Evolutionary conservation across 2,113 vertebrate genomes (phyloP), one percentile per base, ranked within the genome.

Genomic region (Hipposideros armiger): DNA sequence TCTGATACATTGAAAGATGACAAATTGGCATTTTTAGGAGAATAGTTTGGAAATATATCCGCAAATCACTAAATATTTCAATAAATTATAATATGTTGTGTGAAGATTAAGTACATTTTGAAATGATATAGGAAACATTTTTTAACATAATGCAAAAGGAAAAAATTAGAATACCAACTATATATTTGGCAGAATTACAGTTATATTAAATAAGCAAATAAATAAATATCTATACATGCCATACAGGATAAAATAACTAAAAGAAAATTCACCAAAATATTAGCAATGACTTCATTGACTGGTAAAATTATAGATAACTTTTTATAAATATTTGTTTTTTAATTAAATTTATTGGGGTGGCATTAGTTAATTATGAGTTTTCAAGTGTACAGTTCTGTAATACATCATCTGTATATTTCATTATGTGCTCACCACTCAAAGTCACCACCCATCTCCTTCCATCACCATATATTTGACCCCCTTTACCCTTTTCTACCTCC

Each of bases 261-360:
- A 85, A 40, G n/a, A 7, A 97, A 86, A 90, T 76, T 66, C 30
- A 66, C 3, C 14, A 81, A 91, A 85, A 54, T 54, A 93, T n/a
- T 92, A 81, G 11, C 7, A 87, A n/a, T 74, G 11, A 66, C 82
- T 89, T 80, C 15, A 62, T 66, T 85, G 30, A 50, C 60, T 24
- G 24, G 22, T 52, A 76, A 83, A 45, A 81, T 54, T 42, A 22
- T 77, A 45, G 10, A 11, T 91, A 32, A 86, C 14, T 54, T 52
- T 81, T 52, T 30, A 60, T 72, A 73, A 47, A 73, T 67, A 64
- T 80, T 81, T 52, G 58, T 54, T 54, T 54, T 54, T 4, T 15
- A 16, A 17, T 54, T 54, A 54, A 54, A 54, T 54, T 54, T 54
- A 54, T 16, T 54, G 52, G 16, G 52, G 16, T 54, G 52, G 16